Conservation (phyloP, 2,888 invertebrate genomes). For the Lobophora halterata region DNA sequence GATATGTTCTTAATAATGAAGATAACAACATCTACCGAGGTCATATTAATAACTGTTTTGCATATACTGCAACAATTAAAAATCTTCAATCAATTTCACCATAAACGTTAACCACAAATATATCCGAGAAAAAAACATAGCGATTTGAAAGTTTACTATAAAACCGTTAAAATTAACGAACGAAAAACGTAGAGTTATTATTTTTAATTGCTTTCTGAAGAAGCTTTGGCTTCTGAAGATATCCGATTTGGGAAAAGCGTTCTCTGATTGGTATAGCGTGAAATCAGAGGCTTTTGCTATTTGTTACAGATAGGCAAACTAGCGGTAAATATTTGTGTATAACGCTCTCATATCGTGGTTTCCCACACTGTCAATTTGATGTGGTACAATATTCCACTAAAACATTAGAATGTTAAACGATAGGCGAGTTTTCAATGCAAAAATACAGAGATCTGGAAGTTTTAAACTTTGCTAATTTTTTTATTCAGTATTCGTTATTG, state of each 20-base stretch:
- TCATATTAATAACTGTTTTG: constrained; percentile 10
- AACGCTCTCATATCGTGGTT: constrained; percentile 30
- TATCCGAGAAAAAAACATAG: constrained; percentile 16
- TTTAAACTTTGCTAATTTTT: no score
- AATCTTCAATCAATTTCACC: constrained; percentile 16
- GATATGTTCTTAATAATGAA: neutral
- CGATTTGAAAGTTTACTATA: constrained; percentile 19
- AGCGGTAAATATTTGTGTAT: constrained; percentile 34
- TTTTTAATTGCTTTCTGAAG: constrained; percentile 28
- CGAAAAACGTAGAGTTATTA: constrained; percentile 24
- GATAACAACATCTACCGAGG: neutral
- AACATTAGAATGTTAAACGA: no score
- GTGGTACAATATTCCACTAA: constrained; percentile 1
- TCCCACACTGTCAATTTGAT: constrained; percentile 35
- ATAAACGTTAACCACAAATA: constrained; percentile 20
- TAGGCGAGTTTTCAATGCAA: no score
- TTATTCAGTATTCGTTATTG: no score
- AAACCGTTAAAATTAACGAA: constrained; percentile 21
- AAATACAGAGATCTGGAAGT: no score
- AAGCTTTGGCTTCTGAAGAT: constrained; percentile 61
- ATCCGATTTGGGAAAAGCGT: constrained; percentile 68
- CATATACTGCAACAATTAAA: constrained; percentile 18
- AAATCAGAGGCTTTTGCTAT: constrained; percentile 30
- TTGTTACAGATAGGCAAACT: constrained; percentile 19
- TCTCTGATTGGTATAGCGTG: constrained; percentile 29